A percentile compares a stretch with the other conserved stretches of the same genome.
Evolutionary conservation across 2,113 vertebrate genomes (phyloP).

Genomic region (Zingel zingel): DNA sequence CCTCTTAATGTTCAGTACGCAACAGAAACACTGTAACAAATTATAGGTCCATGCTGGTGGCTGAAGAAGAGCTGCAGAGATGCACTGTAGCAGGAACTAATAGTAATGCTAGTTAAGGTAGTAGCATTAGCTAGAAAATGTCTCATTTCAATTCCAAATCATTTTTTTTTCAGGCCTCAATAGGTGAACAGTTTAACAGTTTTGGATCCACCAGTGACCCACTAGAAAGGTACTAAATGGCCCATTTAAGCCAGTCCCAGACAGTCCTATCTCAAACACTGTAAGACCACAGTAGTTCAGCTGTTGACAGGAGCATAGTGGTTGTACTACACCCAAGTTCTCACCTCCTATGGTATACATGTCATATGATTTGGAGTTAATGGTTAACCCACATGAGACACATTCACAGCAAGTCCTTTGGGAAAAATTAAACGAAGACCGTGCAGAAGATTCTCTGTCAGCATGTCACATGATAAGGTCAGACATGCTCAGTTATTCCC

Average conservation of each 20-base stretch:
- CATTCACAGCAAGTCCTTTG: slow-evolving; percentile 18
- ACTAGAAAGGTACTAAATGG: neutral
- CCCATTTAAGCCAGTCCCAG: neutral
- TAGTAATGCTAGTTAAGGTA: neutral
- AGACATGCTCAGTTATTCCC: slow-evolving; percentile 18
- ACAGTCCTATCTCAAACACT: neutral
- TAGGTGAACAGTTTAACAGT: too few species aligned
- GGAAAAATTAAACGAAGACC: neutral
- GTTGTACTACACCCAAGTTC: neutral
- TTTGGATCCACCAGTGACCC: too few species aligned
- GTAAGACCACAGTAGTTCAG: neutral
- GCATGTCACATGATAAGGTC: slow-evolving; percentile 40
- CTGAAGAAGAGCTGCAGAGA: neutral
- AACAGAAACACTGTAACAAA: neutral
- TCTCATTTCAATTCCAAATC: neutral
- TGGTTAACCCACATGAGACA: slow-evolving; percentile 44
- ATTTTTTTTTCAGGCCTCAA: neutral
- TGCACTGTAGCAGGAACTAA: neutral
- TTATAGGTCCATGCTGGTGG: neutral
- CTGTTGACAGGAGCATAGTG: neutral
- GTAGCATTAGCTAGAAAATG: neutral
- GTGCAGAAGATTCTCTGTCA: neutral
- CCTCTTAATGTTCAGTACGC: neutral
- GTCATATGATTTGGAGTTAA: slow-evolving; percentile 38
- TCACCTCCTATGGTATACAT: neutral